Base-by-base conservation (phyloP, 1,140 invertebrate genomes). In the Leucophenga varia region DNA sequence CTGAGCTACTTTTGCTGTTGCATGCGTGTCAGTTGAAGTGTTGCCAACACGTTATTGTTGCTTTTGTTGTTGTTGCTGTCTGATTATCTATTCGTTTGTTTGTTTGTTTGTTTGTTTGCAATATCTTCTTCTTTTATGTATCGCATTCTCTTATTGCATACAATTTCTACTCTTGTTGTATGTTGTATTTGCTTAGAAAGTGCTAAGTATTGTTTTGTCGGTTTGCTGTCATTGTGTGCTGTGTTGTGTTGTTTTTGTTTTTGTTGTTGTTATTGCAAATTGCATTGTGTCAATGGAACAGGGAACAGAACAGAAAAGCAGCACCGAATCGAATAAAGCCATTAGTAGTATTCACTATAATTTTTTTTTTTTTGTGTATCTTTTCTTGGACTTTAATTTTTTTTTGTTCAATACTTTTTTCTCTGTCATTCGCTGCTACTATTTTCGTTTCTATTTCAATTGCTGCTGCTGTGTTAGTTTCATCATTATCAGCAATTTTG, bases 291-390 rank as follows among this genome's bases (percentile, higher is more conserved):
- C n/a, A n/a, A n/a, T n/a, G n/a, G n/a, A n/a, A n/a, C n/a, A n/a
- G n/a, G n/a, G n/a, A n/a, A n/a, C n/a, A n/a, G n/a, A n/a, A n/a
- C n/a, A n/a, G n/a, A n/a, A n/a, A n/a, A n/a, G n/a, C n/a, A n/a
- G n/a, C n/a, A n/a, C n/a, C n/a, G n/a, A n/a, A n/a, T 42, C 52
- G 55, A 57, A 49, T 57, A 54, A 57, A 57, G 55, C 55, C 57
- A 57, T 57, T 57, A 57, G 55, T 57, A n/a, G n/a, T n/a, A n/a
- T n/a, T n/a, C n/a, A n/a, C n/a, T n/a, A n/a, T n/a, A n/a, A n/a
- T n/a, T n/a, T n/a, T n/a, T n/a, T n/a, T n/a, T n/a, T n/a, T n/a
- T 48, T 57, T 57, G 5, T 34, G 5, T 14, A 10, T 4, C 32
- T n/a, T 43, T 36, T 37, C 36, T 43, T 51, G 53, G n/a, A n/a